Percentiles rank a stretch among this genome's conserved stretches.
These are phyloP conservation scores for Sebastes paucispinis DNA, from an alignment of 2,797 vertebrate species.

Conservation along the genomic window DNA sequence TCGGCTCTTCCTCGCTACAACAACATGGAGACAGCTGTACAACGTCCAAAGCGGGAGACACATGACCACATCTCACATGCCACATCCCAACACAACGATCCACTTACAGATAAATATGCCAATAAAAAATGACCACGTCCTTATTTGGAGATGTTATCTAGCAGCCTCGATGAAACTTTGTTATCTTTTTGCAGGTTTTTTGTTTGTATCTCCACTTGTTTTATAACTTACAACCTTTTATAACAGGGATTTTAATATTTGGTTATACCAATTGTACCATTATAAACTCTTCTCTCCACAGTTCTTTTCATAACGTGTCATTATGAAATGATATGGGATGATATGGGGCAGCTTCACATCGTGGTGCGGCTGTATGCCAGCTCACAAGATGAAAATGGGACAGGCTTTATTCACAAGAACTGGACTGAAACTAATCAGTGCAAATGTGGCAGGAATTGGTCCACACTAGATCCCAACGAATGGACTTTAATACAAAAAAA, in stretches of 20 bases:
- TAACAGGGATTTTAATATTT: background rate
- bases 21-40: background rate
- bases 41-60: background rate
- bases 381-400: constrained; percentile 25
- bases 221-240: background rate
- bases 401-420: constrained; percentile 43
- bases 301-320: background rate
- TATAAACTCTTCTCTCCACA: background rate
- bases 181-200: background rate
- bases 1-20: background rate
- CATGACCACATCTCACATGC: background rate
- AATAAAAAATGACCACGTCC: background rate
- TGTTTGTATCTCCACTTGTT: background rate
- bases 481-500: background rate
- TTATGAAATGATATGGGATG: background rate
- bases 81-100: background rate
- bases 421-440: constrained; percentile 35
- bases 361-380: background rate
- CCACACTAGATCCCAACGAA: background rate
- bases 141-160: background rate
- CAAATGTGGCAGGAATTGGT: constrained; percentile 14
- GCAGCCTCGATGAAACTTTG: background rate
- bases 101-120: background rate
- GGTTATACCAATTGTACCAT: background rate
- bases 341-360: background rate